Evolutionary conservation across 2,888 invertebrate species (phyloP).

Genomic region (Prosapia bicincta): DNA sequence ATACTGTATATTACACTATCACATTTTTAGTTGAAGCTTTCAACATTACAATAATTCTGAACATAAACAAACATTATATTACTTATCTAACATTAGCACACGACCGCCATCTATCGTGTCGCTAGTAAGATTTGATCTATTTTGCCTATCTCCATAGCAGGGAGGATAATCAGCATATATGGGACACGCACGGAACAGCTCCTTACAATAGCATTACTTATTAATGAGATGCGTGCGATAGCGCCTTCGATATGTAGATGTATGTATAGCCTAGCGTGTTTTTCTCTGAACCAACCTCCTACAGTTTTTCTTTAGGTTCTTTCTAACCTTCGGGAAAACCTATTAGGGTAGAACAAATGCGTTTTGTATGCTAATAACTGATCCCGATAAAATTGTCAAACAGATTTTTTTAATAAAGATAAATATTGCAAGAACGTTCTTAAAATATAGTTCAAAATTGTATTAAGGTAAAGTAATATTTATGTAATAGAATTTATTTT

Average conservation of each 20-base stretch:
- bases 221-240: conserved; percentile 22
- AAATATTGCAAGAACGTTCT: no score
- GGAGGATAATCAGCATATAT: not conserved
- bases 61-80: no score
- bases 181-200: conserved; percentile 8
- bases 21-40: no score
- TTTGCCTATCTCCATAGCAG: not conserved
- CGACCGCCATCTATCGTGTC: not conserved
- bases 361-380: not conserved
- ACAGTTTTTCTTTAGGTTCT: not conserved
- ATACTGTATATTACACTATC: no score
- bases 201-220: conserved; percentile 24
- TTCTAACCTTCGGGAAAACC: not conserved
- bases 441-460: no score
- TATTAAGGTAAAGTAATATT: no score
- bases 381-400: not conserved
- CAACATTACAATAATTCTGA: no score
- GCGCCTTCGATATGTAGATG: conserved; percentile 20
- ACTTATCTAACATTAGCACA: no score
- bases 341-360: not conserved
- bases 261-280: conserved; percentile 9
- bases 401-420: no score
- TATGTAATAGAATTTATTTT: no score
- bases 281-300: not conserved
- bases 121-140: not conserved